Conservation (phyloP, 2,113 vertebrate species). For the Raja brachyura region DNA sequence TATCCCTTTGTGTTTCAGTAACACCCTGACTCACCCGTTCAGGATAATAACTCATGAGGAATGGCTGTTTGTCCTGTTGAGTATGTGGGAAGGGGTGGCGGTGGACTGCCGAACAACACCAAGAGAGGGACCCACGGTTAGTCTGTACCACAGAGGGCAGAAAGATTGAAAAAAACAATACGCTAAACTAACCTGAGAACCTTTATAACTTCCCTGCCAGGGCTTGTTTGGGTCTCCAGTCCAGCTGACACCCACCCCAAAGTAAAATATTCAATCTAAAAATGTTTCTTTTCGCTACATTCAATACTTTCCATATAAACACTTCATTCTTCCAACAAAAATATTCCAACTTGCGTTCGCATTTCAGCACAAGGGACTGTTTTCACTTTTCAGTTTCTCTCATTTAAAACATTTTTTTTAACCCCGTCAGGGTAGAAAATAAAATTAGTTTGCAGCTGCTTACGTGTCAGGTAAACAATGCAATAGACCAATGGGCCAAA, state of each 20-base stretch:
- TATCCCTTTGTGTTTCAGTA: not conserved
- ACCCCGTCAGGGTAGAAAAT: not conserved
- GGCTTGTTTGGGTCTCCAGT: not conserved
- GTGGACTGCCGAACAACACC: not conserved
- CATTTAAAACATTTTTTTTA: conserved; percentile 5
- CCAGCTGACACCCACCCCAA: not conserved
- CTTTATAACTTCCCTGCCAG: not conserved
- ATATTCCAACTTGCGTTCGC: conserved; percentile 4
- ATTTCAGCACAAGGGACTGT: conserved; percentile 31
- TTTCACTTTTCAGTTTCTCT: conserved; percentile 21
- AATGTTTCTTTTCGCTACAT: conserved; percentile 17
- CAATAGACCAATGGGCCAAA: not conserved
- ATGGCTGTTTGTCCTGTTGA: not conserved
- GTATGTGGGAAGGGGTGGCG: not conserved
- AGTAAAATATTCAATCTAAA: not conserved
- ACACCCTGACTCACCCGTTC: not conserved
- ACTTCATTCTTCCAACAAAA: conserved; percentile 32
- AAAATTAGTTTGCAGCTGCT: not conserved
- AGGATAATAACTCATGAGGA: not conserved
- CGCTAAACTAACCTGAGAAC: not conserved
- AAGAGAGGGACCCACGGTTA: not conserved
- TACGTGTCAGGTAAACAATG: not conserved
- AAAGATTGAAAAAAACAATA: not conserved
- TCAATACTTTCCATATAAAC: conserved; percentile 37
- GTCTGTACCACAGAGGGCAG: not conserved